phyloP scores from a whole-genome alignment of 2,113 vertebrate genomes.

The Channa argus region DNA sequence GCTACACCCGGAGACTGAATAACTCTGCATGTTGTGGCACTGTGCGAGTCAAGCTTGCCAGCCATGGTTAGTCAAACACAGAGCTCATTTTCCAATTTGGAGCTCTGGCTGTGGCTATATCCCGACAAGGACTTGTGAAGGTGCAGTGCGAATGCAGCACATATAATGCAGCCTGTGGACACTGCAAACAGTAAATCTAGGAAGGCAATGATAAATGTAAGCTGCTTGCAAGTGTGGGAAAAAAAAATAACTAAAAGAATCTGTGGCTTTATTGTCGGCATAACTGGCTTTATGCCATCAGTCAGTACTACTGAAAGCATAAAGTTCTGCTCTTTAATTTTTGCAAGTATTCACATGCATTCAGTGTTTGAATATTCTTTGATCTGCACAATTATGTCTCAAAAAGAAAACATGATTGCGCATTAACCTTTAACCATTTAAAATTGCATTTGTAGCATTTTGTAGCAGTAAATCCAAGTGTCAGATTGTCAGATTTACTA shows the following conservation, averaged over 20 bases:
- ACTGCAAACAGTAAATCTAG: not conserved
- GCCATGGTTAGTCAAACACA: conserved; percentile 20
- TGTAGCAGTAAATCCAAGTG: too few relatives aligned
- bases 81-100: conserved; percentile 11
- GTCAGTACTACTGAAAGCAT: not conserved
- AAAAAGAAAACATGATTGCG: too few relatives aligned
- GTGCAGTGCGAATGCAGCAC: conserved; percentile 12
- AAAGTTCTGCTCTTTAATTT: not conserved
- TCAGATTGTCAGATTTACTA: too few relatives aligned
- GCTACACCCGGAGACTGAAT: conserved; percentile 41
- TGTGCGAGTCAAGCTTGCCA: conserved; percentile 36
- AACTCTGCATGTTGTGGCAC: conserved; percentile 33
- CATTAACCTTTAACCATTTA: too few relatives aligned
- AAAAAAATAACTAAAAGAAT: not conserved
- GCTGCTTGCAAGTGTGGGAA: not conserved
- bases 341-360: not conserved
- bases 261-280: not conserved
- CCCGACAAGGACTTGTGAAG: not conserved
- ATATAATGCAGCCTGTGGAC: conserved; percentile 24
- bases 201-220: not conserved
- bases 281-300: not conserved
- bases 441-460: too few relatives aligned
- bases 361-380: not conserved
- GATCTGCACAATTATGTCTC: too few relatives aligned
- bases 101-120: conserved; percentile 16